Percentiles rank a stretch among this genome's conserved stretches.
phyloP scores from a whole-genome alignment of 2,113 vertebrate genomes.

The Crocuta crocuta region DNA sequence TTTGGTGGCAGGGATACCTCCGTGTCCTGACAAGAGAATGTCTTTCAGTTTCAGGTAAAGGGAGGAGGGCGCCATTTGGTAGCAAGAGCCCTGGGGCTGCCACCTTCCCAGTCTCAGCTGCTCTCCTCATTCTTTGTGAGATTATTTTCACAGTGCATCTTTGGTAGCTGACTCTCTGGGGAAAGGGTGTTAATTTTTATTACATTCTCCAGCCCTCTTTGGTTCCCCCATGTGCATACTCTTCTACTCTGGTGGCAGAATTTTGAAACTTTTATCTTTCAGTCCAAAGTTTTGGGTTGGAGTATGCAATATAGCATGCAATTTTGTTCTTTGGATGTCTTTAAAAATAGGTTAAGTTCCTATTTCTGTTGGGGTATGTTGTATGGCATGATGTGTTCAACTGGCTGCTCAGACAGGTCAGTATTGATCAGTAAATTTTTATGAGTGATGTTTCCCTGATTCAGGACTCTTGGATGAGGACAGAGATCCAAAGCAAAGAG shows the following conservation, averaged over 20 bases:
- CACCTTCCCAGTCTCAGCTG: background rate
- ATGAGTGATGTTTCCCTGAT: background rate
- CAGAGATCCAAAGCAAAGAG: background rate
- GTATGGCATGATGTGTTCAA: background rate
- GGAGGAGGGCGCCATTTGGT: background rate
- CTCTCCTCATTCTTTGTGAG: background rate
- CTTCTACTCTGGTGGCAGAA: background rate
- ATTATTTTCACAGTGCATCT: background rate
- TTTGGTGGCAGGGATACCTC: slow-evolving; percentile 30
- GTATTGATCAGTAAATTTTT: background rate
- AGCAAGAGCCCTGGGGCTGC: background rate
- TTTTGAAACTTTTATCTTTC: slow-evolving; percentile 13
- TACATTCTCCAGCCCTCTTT: background rate
- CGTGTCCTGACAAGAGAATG: background rate
- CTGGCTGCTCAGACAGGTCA: background rate
- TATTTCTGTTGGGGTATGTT: background rate
- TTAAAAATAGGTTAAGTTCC: background rate
- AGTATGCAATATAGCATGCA: background rate
- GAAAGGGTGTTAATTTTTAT: background rate
- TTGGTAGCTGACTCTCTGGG: background rate
- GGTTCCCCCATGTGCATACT: background rate
- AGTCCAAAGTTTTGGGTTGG: background rate
- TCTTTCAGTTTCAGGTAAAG: background rate
- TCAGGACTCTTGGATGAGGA: background rate
- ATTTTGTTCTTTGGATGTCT: background rate